Base-by-base conservation (phyloP, 2,888 invertebrate species). In the Catonia carolina region DNA sequence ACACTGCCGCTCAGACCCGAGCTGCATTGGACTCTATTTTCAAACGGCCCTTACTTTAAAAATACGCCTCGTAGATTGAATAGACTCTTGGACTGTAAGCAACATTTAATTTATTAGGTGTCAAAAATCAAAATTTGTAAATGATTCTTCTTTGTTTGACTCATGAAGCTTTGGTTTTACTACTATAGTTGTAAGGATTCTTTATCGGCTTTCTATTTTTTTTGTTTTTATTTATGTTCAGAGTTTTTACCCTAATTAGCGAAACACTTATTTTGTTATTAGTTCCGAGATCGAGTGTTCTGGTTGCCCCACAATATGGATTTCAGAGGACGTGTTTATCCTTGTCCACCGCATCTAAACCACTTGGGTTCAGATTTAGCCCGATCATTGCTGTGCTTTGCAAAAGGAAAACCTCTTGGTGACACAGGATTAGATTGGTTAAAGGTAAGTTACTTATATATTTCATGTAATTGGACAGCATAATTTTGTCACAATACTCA, bases 281-380 rank as follows among this genome's bases (percentile, higher is more conserved):
- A 85, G 84, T 86, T 79, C 68, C 77, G 89, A 33, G 80, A 91
- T 63, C 78, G 83, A 57, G 75, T 86, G 15, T 94, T 98, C 73
- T 98, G 97, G 96, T 76, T 97, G 64, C 98, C 99, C 0, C 96
- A 98, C 75, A 98, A 95, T 74, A 85, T 99, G 84, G 98, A 99
- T 74, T 99, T 99, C 74, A 83, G 98, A 63, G 98, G 99, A 0
- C 85, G 99, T 45, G 94, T 93, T 31, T 99, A 99, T 77, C 96
- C 99, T 0, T 80, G 90, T 61, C 93, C 98, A 1, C 97, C 98
- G 8, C 95, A 98, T 77, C 80, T 99, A 63, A 96, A 91, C 66
- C 98, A 96, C 71, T 78, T 99, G 60, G 93, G 96, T 36, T 87
- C 90, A 1, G 99, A 99, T 76, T 74, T 95, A 53, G 86, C 91